Evolutionary conservation across 2,113 vertebrate genomes (phyloP).

Genomic region (Chaetops frenatus): DNA sequence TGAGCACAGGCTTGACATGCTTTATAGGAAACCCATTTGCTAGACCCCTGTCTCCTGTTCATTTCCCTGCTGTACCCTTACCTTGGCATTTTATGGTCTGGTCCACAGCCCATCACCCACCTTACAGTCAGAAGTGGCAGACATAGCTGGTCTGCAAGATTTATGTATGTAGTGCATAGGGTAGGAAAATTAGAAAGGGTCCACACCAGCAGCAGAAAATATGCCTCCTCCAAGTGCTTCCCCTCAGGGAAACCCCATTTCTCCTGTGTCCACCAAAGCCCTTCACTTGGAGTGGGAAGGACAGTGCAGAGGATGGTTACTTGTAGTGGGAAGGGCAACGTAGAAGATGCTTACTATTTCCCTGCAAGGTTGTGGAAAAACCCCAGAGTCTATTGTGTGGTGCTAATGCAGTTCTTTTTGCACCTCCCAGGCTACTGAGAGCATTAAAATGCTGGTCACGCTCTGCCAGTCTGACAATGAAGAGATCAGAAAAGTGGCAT

Average conservation of each 20-base stretch:
- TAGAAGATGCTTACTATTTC: neutral
- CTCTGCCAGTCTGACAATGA: conserved; percentile 89
- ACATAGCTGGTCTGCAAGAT: neutral
- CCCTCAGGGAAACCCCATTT: neutral
- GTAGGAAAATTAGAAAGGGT: neutral
- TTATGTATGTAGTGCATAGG: neutral
- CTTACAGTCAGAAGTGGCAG: neutral
- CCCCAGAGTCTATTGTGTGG: neutral
- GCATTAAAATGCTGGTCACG: conserved; percentile 82
- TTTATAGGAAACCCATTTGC: neutral
- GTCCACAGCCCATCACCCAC: neutral
- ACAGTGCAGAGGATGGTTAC: neutral
- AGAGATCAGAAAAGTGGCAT: conserved; percentile 87
- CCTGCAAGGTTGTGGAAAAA: neutral
- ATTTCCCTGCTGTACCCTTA: neutral
- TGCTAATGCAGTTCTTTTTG: neutral
- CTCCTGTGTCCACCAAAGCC: neutral
- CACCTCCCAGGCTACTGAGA: conserved; percentile 82
- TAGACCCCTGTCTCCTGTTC: rapidly evolving
- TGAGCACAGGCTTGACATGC: neutral
- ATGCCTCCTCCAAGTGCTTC: neutral
- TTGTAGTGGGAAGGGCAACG: neutral
- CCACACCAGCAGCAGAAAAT: neutral
- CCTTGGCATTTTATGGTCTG: neutral
- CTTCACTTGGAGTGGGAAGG: neutral